phyloP scores from a whole-genome alignment of 2,797 vertebrate genomes.

The Sarcoramphus papa region DNA sequence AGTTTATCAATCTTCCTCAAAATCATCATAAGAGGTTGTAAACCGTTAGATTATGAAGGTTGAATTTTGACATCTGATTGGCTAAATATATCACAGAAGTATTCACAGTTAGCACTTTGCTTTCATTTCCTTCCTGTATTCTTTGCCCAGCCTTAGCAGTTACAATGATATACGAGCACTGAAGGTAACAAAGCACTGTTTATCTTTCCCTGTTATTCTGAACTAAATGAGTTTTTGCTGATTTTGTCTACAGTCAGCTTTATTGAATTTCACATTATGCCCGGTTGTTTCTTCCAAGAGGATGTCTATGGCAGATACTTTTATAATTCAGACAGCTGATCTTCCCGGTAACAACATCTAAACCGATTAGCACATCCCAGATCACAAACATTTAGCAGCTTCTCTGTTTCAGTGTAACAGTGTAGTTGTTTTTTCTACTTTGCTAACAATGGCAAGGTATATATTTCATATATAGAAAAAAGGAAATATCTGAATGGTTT shows the following conservation, averaged over 20 bases:
- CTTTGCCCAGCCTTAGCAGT: neutral
- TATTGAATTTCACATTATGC: neutral
- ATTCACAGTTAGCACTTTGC: neutral
- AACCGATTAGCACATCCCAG: neutral
- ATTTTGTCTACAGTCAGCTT: neutral
- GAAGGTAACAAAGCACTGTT: neutral
- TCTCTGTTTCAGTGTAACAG: neutral
- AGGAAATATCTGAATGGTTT: neutral
- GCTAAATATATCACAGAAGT: neutral
- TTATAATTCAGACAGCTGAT: neutral
- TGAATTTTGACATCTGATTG: neutral
- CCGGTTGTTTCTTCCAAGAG: neutral
- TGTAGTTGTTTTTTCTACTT: neutral
- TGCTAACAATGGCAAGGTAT: neutral
- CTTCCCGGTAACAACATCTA: neutral
- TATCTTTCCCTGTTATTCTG: neutral
- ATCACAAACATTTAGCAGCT: neutral
- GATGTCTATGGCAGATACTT: neutral
- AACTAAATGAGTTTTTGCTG: slow-evolving; percentile 7
- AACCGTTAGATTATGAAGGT: neutral
- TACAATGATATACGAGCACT: neutral
- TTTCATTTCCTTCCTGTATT: neutral
- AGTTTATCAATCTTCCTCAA: neutral
- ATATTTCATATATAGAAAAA: neutral
- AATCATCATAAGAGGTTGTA: neutral